Conservation (phyloP, 2,113 vertebrate species). For the Sigmodon hispidus region DNA sequence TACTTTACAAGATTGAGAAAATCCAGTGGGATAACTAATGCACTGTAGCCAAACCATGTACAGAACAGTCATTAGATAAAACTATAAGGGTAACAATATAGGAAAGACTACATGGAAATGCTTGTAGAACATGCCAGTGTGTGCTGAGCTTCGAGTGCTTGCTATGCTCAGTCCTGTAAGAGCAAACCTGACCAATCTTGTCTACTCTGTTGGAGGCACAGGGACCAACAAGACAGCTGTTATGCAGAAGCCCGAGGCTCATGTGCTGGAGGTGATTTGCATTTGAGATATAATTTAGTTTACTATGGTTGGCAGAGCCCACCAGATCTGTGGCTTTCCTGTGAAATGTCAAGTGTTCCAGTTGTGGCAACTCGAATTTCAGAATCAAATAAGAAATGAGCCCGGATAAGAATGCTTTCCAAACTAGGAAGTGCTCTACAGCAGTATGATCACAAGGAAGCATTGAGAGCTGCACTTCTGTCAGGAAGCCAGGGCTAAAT, state of each 20-base stretch:
- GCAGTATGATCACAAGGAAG: background rate
- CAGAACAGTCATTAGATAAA: background rate
- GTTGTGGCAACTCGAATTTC: background rate
- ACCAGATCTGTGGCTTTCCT: background rate
- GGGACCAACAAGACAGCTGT: background rate
- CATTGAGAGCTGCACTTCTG: background rate
- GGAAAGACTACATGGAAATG: background rate
- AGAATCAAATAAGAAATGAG: slow-evolving; percentile 18
- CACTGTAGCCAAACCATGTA: background rate
- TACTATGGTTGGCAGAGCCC: background rate
- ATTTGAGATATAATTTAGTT: background rate
- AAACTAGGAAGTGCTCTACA: background rate
- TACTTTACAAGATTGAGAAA: background rate
- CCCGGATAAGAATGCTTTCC: background rate
- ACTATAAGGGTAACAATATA: background rate
- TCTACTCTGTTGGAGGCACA: background rate
- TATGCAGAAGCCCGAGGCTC: background rate
- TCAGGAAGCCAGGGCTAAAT: background rate
- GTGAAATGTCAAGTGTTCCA: background rate
- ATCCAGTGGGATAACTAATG: background rate
- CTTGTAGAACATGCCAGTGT: slow-evolving; percentile 1
- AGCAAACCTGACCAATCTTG: slow-evolving; percentile 3
- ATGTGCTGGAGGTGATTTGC: background rate
- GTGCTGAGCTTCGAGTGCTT: background rate
- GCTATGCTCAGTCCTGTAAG: background rate